Base-by-base conservation (phyloP, 1,140 invertebrate species). In the Aphelinus atriplicis region DNA sequence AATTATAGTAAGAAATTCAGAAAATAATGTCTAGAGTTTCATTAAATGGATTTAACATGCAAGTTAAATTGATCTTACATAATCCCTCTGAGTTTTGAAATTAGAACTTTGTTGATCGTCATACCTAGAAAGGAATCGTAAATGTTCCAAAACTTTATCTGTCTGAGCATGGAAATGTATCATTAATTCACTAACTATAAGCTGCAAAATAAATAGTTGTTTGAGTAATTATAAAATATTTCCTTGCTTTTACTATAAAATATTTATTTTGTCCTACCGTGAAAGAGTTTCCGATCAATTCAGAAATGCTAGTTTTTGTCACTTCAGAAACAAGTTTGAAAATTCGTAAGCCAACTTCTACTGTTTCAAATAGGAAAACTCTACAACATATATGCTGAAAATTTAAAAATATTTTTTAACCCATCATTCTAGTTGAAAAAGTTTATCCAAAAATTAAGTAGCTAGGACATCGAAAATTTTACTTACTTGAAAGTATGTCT, bases 121-220 rank as follows among this genome's bases (percentile, higher is more conserved):
- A 50, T 80, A 86, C 45, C 82, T 78, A 3, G 84, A 84, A 58
- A 86, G 75, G 4, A 83, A 79, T 74, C 81, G 79, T 76, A 93
- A 90, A 2, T 90, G 91, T 7, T 89, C 84, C 75, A 93, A 84
- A 9, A 93, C 92, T 80, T 90, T 90, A 1, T 91, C 89, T 7
- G 90, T 90, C 79, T 92, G 91, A 46, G 90, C 89, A 77, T 93
- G 90, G 80, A 92, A 92, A 70, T 92, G 89, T 86, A 80, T 88
- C 78, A 88, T 85, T 65, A 84, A 80, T 84, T 91, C 90, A 79
- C 90, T 90, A 75, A 82, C 91, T 85, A 81, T 91, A 86, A 77
- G 90, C 84, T 81, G 87, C 85, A 78, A 87, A 67, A 26, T 61
- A 73, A 67, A 46, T 7, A 6, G 26, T 55, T 66, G 47, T 26